phyloP scores from a whole-genome alignment of 2,113 vertebrate species.

The Anolis sagrei region DNA sequence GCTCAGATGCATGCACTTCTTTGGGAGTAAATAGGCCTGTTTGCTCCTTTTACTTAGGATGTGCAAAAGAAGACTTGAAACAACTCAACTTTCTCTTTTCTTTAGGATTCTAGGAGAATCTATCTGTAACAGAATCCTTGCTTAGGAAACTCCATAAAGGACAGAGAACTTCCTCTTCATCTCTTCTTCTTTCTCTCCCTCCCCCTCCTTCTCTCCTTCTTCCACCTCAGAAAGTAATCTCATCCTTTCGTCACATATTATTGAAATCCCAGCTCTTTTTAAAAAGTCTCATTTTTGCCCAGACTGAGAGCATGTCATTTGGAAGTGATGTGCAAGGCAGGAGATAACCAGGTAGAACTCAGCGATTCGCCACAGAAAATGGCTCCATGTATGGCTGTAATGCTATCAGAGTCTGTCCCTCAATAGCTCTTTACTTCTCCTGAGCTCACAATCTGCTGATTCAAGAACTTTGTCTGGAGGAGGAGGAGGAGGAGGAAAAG shows the following conservation, averaged over 20 bases:
- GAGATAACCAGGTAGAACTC: constrained; percentile 89
- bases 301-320: constrained; percentile 87
- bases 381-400: constrained; percentile 84
- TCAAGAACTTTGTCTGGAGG: constrained; percentile 79
- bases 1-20: neutral
- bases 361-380: constrained; percentile 87
- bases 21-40: neutral
- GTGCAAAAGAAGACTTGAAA: constrained; percentile 21
- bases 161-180: constrained; percentile 74
- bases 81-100: constrained; percentile 28
- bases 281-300: constrained; percentile 84
- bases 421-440: constrained; percentile 83
- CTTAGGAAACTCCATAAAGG: constrained; percentile 62
- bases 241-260: constrained; percentile 86
- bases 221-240: constrained; percentile 85
- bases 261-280: constrained; percentile 83
- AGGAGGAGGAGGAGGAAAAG: constrained; percentile 68
- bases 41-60: neutral
- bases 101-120: constrained; percentile 28
- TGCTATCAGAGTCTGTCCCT: constrained; percentile 83
- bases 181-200: constrained; percentile 67
- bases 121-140: constrained; percentile 53
- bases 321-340: constrained; percentile 87
- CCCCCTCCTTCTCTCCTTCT: constrained; percentile 70
- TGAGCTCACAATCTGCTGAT: constrained; percentile 83